Base-by-base conservation (phyloP, 92 coral and sea anemone species). In the Virgularia gustaviana region DNA sequence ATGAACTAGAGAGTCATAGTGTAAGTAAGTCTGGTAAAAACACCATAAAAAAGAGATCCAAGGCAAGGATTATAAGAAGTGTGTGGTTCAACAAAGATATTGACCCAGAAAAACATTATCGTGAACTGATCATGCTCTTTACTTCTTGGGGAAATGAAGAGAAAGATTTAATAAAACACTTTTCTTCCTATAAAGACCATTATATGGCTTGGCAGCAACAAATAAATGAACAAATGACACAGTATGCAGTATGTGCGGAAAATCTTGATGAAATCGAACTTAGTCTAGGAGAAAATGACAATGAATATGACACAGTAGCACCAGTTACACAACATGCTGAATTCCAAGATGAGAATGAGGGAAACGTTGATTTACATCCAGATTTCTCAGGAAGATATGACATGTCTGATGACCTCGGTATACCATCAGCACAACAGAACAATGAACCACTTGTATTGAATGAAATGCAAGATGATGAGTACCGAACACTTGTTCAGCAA, bases 81-180 rank as follows among this genome's bases (percentile, higher is more conserved):
- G n/a, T n/a, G n/a, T n/a, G n/a, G n/a, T n/a, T n/a, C n/a, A n/a
- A n/a, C n/a, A n/a, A n/a, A n/a, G n/a, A n/a, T n/a, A n/a, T n/a
- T n/a, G n/a, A n/a, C n/a, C n/a, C 52, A 62, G 85, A 81, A 57
- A 81, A 81, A 75, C 81, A 82, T 76, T 67, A 67, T 51, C 73
- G 73, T 45, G 82, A 80, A 34, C n/a, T n/a, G n/a, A n/a, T 79
- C 25, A 84, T 84, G 88, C 85, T 84, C n/a, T 84, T 84, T 43
- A 85, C 88, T 30, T 22, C 85, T 47, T 79, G 82, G 82, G 13
- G 81, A 45, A 79, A 79, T 79, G 88, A 84, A 71, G 78, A 73
- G 53, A 73, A 81, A 41, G 82, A 74, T 53, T 75, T 84, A 51
- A 76, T 79, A 44, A 81, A 64, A 35, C 28, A 59, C 22, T 84